Conservation (phyloP, 1,140 invertebrate genomes). For the Elysia chlorotica region DNA sequence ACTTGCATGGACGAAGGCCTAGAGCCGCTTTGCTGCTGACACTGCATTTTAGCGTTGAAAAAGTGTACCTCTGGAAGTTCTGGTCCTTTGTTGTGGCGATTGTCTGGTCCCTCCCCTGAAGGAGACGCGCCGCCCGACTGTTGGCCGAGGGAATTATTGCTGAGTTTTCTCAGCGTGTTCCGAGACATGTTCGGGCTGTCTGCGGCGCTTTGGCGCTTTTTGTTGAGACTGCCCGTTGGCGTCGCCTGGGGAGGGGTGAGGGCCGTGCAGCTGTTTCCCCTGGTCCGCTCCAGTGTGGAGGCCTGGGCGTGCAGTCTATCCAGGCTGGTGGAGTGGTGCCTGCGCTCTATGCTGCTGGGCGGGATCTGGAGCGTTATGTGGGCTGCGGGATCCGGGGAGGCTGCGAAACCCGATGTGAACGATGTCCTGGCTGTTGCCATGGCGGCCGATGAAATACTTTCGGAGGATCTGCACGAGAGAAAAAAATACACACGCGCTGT, state of each 20-base stretch:
- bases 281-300: constrained; percentile 7
- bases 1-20: constrained; percentile 20
- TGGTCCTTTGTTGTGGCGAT: constrained; percentile 36
- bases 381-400: neutral
- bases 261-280: constrained; percentile 22
- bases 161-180: constrained; percentile 38
- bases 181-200: constrained; percentile 42
- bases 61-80: constrained; percentile 57
- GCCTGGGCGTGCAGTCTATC: constrained; percentile 6
- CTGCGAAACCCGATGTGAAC: too few relatives aligned
- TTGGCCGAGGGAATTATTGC: too few relatives aligned
- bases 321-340: neutral
- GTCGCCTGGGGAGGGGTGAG: constrained; percentile 41
- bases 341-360: constrained; percentile 32
- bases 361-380: constrained; percentile 28
- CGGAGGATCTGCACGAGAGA: constrained; percentile 1
- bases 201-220: constrained; percentile 40
- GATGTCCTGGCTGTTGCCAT: too few relatives aligned
- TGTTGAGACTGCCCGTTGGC: constrained; percentile 50
- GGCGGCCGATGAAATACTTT: constrained; percentile 3
- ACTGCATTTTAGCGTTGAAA: constrained; percentile 52
- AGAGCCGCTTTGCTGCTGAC: constrained; percentile 23
- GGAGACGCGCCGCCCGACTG: too few relatives aligned
- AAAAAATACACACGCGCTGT: too few relatives aligned
- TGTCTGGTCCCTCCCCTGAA: constrained; percentile 31